Conservation (phyloP, 2,888 invertebrate species). For the Dicyrtomina minuta region DNA sequence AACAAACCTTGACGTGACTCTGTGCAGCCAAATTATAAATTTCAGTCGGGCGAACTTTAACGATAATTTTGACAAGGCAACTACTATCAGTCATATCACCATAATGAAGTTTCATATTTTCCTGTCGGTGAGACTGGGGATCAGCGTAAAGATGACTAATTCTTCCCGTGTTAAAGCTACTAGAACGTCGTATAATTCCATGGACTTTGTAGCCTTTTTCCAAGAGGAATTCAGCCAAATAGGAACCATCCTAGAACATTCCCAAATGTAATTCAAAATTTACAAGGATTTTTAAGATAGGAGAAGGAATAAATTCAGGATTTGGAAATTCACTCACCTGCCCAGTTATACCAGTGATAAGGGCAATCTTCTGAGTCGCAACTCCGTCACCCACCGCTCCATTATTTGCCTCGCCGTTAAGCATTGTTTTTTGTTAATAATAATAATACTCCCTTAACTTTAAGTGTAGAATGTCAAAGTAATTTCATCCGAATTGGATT, state of each 20-base stretch:
- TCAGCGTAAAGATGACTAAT: slow-evolving; percentile 95
- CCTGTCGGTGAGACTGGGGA: slow-evolving; percentile 82
- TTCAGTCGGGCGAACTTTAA: slow-evolving; percentile 78
- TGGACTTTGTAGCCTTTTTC: slow-evolving; percentile 93
- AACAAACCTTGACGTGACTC: slow-evolving; percentile 92
- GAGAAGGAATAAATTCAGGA: too few relatives aligned
- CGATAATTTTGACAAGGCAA: slow-evolving; percentile 84
- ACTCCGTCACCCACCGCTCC: too few relatives aligned
- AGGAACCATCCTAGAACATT: slow-evolving; percentile 87
- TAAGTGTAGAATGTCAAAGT: too few relatives aligned
- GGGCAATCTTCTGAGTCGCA: slow-evolving; percentile 67
- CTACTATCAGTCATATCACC: slow-evolving; percentile 99
- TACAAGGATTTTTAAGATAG: not conserved
- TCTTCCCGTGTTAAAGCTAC: slow-evolving; percentile 93
- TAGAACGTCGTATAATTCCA: slow-evolving; percentile 90
- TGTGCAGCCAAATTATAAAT: slow-evolving; percentile 98
- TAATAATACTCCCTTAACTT: too few relatives aligned
- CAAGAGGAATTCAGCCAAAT: slow-evolving; percentile 89
- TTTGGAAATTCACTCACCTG: slow-evolving; percentile 75
- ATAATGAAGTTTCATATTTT: slow-evolving; percentile 90
- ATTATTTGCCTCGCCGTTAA: too few relatives aligned
- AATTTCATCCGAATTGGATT: too few relatives aligned
- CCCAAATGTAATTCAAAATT: not conserved
- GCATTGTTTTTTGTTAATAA: too few relatives aligned
- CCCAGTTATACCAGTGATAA: slow-evolving; percentile 96